Evolutionary conservation across 2,113 vertebrate genomes (phyloP).

Genomic region (Fukomys damarensis): DNA sequence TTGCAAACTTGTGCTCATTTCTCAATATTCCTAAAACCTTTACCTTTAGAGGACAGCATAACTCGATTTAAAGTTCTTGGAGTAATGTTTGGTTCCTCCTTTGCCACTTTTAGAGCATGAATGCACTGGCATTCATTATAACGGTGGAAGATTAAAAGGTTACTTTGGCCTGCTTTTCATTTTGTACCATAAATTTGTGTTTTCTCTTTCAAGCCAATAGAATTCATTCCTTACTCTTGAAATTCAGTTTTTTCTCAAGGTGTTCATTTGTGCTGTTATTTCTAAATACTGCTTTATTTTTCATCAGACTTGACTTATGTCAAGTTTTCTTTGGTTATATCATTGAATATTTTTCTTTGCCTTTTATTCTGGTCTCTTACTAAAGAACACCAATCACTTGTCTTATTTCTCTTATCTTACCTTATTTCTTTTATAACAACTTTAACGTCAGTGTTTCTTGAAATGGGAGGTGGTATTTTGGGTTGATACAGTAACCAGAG

Average conservation of each 20-base stretch:
- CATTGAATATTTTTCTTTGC: neutral
- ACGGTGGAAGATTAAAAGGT: neutral
- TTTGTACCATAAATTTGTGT: neutral
- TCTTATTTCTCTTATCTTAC: neutral
- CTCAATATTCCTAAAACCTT: neutral
- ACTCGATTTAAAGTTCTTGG: neutral
- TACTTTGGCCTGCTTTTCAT: neutral
- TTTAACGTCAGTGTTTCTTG: neutral
- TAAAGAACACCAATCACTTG: neutral
- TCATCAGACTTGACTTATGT: neutral
- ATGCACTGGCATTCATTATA: neutral
- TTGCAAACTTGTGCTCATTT: neutral
- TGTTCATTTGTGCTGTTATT: rapidly evolving
- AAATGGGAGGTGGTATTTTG: neutral
- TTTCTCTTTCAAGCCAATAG: neutral
- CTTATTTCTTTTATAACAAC: neutral
- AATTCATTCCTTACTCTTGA: neutral
- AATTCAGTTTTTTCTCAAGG: neutral
- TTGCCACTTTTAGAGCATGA: no score
- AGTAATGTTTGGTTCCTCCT: neutral
- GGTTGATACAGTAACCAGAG: neutral
- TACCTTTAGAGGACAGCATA: neutral
- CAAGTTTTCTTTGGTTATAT: conserved; percentile 60
- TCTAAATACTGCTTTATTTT: neutral
- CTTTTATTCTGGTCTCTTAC: neutral